Evolutionary conservation across 2,113 vertebrate genomes (phyloP).

Genomic region (Hyperoodon ampullatus): DNA sequence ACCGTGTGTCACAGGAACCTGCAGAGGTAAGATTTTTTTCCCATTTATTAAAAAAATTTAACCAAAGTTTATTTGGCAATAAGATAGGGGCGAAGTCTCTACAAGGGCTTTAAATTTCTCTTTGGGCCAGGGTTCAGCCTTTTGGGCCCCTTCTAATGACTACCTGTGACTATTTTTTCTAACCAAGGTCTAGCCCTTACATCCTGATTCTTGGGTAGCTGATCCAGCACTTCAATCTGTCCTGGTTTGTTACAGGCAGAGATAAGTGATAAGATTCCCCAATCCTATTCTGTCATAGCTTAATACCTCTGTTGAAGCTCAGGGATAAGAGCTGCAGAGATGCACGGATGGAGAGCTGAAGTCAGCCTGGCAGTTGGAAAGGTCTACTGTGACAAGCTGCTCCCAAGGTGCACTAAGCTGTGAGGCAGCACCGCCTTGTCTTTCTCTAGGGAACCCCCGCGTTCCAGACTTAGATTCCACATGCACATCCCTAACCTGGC

Average conservation of each 20-base stretch:
- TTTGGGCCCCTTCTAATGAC: background rate
- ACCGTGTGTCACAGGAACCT: background rate
- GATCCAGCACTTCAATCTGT: conserved; percentile 34
- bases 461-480: background rate
- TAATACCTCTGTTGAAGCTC: conserved; percentile 17
- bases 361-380: background rate
- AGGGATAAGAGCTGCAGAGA: background rate
- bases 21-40: background rate
- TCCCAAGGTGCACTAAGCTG: background rate
- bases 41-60: conserved; percentile 5
- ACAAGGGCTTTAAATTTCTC: conserved; percentile 2
- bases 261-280: background rate
- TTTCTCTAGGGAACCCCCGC: background rate
- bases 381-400: conserved; percentile 5
- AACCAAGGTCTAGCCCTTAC: background rate
- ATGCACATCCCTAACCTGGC: background rate
- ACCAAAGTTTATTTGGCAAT: background rate
- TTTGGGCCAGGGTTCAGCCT: background rate
- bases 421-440: background rate
- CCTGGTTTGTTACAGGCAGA: conserved; percentile 45
- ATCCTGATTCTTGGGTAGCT: conserved; percentile 17
- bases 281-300: conserved; percentile 37
- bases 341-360: background rate
- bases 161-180: background rate
- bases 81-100: background rate